Evolutionary conservation across 2,888 invertebrate species (phyloP).

Genomic region (Gymnocheta viridis): DNA sequence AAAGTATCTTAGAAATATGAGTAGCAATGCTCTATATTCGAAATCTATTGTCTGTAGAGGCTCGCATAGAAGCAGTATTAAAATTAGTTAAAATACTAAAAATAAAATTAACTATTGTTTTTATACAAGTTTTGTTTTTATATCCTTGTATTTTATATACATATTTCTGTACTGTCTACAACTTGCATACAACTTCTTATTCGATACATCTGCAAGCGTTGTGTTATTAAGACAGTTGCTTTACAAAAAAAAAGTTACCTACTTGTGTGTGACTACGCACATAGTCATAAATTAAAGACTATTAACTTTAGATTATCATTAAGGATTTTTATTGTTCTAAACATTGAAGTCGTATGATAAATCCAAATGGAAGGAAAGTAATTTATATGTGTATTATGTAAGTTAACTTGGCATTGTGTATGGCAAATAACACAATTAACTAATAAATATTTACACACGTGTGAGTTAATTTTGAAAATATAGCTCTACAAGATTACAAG

Average conservation of each 20-base stretch:
- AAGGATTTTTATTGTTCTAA: constrained; percentile 60
- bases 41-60: neutral
- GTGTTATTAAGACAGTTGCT: neutral
- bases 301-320: constrained; percentile 67
- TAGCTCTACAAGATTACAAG: constrained; percentile 4
- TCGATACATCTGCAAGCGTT: neutral
- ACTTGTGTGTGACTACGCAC: neutral
- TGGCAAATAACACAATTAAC: constrained; percentile 35
- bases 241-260: neutral
- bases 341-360: constrained; percentile 28
- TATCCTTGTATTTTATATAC: constrained; percentile 18
- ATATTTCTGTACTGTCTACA: neutral
- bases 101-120: constrained; percentile 39
- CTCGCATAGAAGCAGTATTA: neutral
- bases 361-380: neutral
- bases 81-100: constrained; percentile 14
- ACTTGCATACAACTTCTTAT: neutral
- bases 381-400: neutral
- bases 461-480: neutral
- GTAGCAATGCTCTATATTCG: neutral
- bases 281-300: constrained; percentile 65
- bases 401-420: constrained; percentile 5
- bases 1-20: no score
- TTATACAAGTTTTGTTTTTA: neutral
- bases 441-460: constrained; percentile 23